Base-by-base conservation (phyloP, 2,888 invertebrate species). In the Tricholauxania praeusta region DNA sequence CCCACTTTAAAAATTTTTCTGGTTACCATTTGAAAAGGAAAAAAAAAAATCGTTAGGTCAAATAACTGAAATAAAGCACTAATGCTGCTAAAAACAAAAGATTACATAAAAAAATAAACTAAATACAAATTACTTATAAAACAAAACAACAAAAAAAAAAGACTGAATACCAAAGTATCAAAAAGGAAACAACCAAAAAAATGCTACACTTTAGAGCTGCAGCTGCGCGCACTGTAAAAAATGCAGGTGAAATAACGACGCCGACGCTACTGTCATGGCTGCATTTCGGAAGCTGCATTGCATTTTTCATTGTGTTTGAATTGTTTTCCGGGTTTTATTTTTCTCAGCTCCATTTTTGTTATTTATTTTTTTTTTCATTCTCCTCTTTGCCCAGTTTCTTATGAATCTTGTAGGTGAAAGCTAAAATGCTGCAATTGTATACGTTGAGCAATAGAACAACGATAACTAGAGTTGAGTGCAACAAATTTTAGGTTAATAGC, bases 241-340 rank as follows among this genome's bases (percentile, higher is more conserved):
- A 19, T 65, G 65, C 52, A 39, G 39, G 39, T 39, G 10, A 39
- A 39, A 39, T 39, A 39, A 39, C 39, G 39, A 39, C 39, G 10
- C 17, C 19, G 48, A 19, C 15, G 47, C 8, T 47, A 19, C 67
- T 53, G 14, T 12, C 47, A 48, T 39, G n/a, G 47, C 3, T 47
- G 48, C 67, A 39, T 67, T 55, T 67, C 57, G 67, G 67, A 67
- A 57, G 57, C 57, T 67, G 47, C 47, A 55, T 47, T 48, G 55
- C 53, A 48, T 55, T 67, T 55, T 67, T 67, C 57, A 48, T 47
- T 55, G 67, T 67, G 48, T 57, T 67, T 55, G 19, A 67, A 67
- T 67, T 67, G 57, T 57, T 67, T 67, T 57, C 67, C 53, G 67
- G 39, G 17, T 67, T 17, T 32, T 17, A 47, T 67, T 55, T 28